These are phyloP conservation scores for Rotaria magnacalcarata DNA, from an alignment of 2,888 invertebrate species.

Conservation along the genomic window DNA sequence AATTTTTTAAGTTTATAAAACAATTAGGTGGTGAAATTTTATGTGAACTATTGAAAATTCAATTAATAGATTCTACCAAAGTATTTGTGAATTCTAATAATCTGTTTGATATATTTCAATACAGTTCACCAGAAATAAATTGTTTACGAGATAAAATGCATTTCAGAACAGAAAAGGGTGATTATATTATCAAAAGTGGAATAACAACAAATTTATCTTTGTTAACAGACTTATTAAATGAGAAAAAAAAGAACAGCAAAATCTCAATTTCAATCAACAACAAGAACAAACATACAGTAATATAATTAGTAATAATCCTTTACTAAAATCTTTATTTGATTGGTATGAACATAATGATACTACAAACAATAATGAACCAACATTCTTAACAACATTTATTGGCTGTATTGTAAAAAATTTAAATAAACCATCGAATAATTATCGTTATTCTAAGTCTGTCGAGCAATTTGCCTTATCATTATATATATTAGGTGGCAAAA, in stretches of 20 bases:
- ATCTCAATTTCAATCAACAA: too few species aligned
- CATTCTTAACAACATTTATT: not conserved
- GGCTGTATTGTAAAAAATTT: not conserved
- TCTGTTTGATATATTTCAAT: not conserved
- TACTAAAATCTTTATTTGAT: not conserved
- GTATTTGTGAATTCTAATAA: too few species aligned
- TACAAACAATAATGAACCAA: not conserved
- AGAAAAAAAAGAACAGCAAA: too few species aligned
- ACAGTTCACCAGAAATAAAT: not conserved
- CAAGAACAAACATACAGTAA: not conserved
- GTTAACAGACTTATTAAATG: not conserved
- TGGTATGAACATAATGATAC: not conserved
- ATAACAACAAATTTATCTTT: not conserved
- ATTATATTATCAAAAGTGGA: not conserved
- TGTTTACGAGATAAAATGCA: not conserved
- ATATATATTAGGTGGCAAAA: too few species aligned
- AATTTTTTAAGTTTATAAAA: too few species aligned
- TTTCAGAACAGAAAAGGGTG: not conserved
- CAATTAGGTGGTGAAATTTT: too few species aligned
- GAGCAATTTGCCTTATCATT: not conserved
- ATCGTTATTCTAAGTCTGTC: too few species aligned
- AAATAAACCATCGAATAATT: too few species aligned
- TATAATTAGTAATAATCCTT: not conserved
- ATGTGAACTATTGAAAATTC: too few species aligned
- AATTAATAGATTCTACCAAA: too few species aligned